Base-by-base conservation (phyloP, 2,797 vertebrate species). In the Fistularia commersonii region DNA sequence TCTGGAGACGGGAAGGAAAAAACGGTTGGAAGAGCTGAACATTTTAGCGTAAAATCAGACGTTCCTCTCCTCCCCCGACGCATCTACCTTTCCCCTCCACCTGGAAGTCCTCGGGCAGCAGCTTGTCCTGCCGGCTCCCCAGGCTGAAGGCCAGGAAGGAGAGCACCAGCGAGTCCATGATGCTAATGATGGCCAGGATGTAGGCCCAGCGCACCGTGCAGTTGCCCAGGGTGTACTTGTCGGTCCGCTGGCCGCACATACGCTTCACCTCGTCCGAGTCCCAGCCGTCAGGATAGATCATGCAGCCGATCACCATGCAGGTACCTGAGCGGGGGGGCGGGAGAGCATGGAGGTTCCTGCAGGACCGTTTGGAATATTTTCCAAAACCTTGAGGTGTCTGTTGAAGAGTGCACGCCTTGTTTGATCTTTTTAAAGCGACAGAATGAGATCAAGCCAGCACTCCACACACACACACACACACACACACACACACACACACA, bases 171-270 rank as follows among this genome's bases (percentile, higher is more conserved):
- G 96, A 93, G 1, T 98, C 97, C 8, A 96, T 91, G 82, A 99
- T 98, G 83, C 94, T 95, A 60, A 99, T 96, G 84, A 99, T 96
- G 80, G 97, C 97, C 68, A 99, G 90, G 90, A 99, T 97, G 88
- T 97, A 99, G 0, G 97, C 97, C 96, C 96, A 99, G 86, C 97
- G 96, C 79, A 99, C 93, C 0, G 94, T 97, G 86, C 97, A 99
- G 78, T 95, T 94, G 0, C 97, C 97, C 82, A 99, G 86, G 0
- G 93, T 91, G 88, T 99, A 99, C 57, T 99, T 99, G 80, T 96
- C 97, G 0, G 96, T 95, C 51, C 93, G 92, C 82, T 97, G 93
- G 13, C 97, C 97, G 0, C 97, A 99, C 94, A 98, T 91, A 11
- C 94, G 83, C 74, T 85, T 92, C 74, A 99, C 97, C 83, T 94